Evolutionary conservation across 1,140 invertebrate genomes (phyloP).

Genomic region (Dermatophagoides farinae): DNA sequence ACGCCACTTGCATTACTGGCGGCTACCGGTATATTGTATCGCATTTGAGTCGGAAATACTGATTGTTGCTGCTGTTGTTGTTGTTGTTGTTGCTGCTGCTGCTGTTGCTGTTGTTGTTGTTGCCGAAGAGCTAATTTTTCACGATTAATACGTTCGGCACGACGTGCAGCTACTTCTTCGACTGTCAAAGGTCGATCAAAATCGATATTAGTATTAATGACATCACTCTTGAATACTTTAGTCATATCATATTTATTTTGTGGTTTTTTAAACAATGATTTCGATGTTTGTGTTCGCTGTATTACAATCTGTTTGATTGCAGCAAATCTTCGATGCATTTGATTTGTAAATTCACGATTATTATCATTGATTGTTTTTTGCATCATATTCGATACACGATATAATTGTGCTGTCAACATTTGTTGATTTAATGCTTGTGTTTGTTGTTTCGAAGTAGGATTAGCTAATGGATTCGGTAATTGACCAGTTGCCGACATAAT

Average conservation of each 20-base stretch:
- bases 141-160: slow-evolving; percentile 58
- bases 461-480: not conserved
- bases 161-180: slow-evolving; percentile 54
- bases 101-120: slow-evolving; percentile 1
- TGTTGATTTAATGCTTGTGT: too few relatives aligned
- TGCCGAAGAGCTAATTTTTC: slow-evolving; percentile 31
- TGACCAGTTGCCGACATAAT: not conserved
- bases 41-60: not conserved
- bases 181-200: slow-evolving; percentile 66
- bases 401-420: slow-evolving; percentile 17
- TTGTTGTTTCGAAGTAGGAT: not conserved
- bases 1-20: not conserved
- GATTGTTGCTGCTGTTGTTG: not conserved
- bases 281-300: slow-evolving; percentile 45
- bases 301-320: slow-evolving; percentile 44
- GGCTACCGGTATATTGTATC: not conserved
- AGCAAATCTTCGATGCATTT: slow-evolving; percentile 52
- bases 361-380: slow-evolving; percentile 62
- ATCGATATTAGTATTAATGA: slow-evolving; percentile 39
- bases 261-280: slow-evolving; percentile 41
- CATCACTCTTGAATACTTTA: too few relatives aligned
- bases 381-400: slow-evolving; percentile 50
- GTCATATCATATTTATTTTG: not conserved
- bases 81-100: not conserved
- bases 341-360: slow-evolving; percentile 47